A percentile compares a stretch with the other conserved stretches of the same genome.
Evolutionary conservation across 2,888 invertebrate genomes (phyloP).

Genomic region (Drosophila hawaiiensis): DNA sequence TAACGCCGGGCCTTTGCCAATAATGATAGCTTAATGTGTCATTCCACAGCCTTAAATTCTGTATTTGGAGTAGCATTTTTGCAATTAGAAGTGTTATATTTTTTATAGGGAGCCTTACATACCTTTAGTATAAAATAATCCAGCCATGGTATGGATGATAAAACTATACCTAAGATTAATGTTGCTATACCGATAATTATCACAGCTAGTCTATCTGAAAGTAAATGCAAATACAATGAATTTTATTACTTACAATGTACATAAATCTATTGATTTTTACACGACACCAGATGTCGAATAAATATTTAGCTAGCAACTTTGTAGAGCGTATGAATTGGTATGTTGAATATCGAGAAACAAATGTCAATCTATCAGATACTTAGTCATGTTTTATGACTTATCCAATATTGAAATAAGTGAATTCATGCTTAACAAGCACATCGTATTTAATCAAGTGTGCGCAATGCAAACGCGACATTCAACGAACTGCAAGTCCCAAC

Average conservation of each 20-base stretch:
- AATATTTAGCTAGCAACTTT: constrained; percentile 4
- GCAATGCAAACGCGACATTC: neutral
- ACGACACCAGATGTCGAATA: neutral
- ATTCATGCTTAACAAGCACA: neutral
- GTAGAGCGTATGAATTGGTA: constrained; percentile 3
- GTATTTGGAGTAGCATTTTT: constrained; percentile 33
- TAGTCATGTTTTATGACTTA: constrained; percentile 12
- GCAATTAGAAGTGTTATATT: neutral
- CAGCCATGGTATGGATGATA: constrained; percentile 94
- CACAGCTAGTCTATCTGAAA: constrained; percentile 92
- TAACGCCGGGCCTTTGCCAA: constrained; percentile 95
- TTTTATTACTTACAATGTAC: constrained; percentile 3
- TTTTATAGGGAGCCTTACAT: constrained; percentile 67
- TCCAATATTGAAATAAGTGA: neutral
- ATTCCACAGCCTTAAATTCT: constrained; percentile 94
- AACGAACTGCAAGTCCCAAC: constrained; percentile 5
- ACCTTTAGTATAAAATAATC: constrained; percentile 95
- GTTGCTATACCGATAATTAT: constrained; percentile 93
- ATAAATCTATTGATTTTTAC: neutral
- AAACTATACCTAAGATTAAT: constrained; percentile 91
- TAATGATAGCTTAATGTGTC: constrained; percentile 94
- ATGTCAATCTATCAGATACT: constrained; percentile 21
- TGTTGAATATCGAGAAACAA: neutral
- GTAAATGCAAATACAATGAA: constrained; percentile 18
- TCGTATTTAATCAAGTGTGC: neutral